Evolutionary conservation across 2,113 vertebrate genomes (phyloP).

Genomic region (Meleagris gallopavo): DNA sequence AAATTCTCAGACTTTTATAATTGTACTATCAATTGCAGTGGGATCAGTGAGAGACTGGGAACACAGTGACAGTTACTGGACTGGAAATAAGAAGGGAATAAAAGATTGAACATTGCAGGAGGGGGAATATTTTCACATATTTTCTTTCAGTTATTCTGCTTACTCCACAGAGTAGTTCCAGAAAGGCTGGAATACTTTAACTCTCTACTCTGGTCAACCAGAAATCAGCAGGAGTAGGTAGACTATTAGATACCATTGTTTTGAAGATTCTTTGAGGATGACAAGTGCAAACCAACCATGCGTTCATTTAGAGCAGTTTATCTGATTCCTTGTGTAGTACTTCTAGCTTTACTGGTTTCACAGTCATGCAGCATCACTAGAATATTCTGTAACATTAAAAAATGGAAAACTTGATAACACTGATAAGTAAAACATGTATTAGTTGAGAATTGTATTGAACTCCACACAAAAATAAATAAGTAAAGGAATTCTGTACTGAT

Average conservation of each 20-base stretch:
- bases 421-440: conserved; percentile 9
- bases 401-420: background rate
- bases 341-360: background rate
- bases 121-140: background rate
- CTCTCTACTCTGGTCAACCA: background rate
- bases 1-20: background rate
- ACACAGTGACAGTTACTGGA: background rate
- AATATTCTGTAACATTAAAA: background rate
- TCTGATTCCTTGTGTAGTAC: background rate
- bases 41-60: background rate
- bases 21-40: background rate
- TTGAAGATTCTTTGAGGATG: background rate
- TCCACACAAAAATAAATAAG: conserved; percentile 44
- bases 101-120: background rate
- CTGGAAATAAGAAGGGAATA: background rate
- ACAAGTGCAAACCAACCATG: background rate
- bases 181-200: background rate
- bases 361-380: background rate
- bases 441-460: conserved; percentile 38
- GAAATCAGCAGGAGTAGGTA: background rate
- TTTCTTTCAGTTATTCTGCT: background rate
- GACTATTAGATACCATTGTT: background rate
- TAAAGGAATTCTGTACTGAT: conserved; percentile 43
- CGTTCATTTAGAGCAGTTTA: background rate
- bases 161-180: background rate